A percentile compares a stretch with the other conserved stretches of the same genome.
These are phyloP conservation scores for Lepilemur septentrionalis DNA, from an alignment of 2,797 vertebrate species.

Conservation along the genomic window DNA sequence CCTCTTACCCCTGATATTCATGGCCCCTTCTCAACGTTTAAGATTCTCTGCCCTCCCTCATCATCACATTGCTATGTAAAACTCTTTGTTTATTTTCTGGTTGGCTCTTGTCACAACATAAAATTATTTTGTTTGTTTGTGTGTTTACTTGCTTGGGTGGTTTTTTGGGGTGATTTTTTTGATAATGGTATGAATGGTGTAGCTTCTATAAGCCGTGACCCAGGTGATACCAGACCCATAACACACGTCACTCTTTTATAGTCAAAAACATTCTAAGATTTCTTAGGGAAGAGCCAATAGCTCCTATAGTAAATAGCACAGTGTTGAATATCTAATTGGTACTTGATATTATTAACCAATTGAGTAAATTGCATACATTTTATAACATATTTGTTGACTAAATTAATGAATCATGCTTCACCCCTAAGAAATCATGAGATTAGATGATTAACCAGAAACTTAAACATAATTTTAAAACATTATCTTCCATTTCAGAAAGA, in stretches of 20 bases:
- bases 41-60: not conserved
- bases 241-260: not conserved
- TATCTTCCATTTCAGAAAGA: not conserved
- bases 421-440: not conserved
- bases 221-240: accelerated
- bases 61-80: not conserved
- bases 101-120: not conserved
- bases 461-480: not conserved
- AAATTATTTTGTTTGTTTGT: not conserved
- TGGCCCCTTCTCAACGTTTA: not conserved
- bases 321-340: not conserved
- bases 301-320: not conserved
- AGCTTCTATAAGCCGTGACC: not conserved
- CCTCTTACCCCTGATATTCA: not conserved
- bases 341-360: not conserved
- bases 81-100: not conserved
- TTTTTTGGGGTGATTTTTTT: not conserved
- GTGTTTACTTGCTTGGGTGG: not conserved
- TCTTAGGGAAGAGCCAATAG: not conserved
- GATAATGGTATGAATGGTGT: not conserved
- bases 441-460: not conserved
- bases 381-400: not conserved
- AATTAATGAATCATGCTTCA: not conserved
- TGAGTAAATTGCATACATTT: not conserved
- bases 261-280: not conserved